A percentile compares a stretch with the other conserved stretches of the same genome.
phyloP scores from a whole-genome alignment of 2,797 vertebrate genomes.

The Rhinella marina region DNA sequence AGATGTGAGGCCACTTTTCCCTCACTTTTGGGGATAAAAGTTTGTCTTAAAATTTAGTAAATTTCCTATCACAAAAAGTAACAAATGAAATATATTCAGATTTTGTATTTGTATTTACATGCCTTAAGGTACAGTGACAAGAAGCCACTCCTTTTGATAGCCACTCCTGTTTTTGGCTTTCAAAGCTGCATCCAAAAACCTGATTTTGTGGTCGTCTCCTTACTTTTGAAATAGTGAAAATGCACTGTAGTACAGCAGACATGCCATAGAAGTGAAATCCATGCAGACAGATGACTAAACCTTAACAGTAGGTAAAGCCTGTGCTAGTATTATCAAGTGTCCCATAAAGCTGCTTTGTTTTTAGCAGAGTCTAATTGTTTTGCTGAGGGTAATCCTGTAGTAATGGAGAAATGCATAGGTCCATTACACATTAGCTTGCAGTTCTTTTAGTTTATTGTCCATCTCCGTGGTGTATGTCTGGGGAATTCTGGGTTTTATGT shows the following conservation, averaged over 20 bases:
- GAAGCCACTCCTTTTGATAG: too few species aligned
- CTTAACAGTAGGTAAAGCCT: not conserved
- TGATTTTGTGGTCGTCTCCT: too few species aligned
- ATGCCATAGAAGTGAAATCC: not conserved
- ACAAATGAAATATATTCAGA: too few species aligned
- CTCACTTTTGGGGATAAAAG: too few species aligned
- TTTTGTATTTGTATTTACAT: too few species aligned
- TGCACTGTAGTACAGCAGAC: not conserved
- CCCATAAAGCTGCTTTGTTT: constrained; percentile 13
- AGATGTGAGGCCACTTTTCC: too few species aligned
- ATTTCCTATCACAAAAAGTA: too few species aligned
- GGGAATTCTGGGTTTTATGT: not conserved
- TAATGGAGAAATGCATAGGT: constrained; percentile 37
- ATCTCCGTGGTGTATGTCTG: not conserved
- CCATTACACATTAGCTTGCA: constrained; percentile 26
- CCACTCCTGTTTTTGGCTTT: too few species aligned
- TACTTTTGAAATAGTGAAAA: not conserved
- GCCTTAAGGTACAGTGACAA: too few species aligned
- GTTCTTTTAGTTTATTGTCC: constrained; percentile 30
- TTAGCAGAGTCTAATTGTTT: constrained; percentile 31
- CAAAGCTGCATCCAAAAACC: too few species aligned
- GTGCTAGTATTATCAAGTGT: constrained; percentile 13
- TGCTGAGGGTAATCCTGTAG: constrained; percentile 8
- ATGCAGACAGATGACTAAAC: not conserved
- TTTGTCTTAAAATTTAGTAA: too few species aligned